Evolutionary conservation across 2,888 invertebrate genomes (phyloP), one percentile per base, ranked within the genome.

Genomic region (Cephalotes varians): DNA sequence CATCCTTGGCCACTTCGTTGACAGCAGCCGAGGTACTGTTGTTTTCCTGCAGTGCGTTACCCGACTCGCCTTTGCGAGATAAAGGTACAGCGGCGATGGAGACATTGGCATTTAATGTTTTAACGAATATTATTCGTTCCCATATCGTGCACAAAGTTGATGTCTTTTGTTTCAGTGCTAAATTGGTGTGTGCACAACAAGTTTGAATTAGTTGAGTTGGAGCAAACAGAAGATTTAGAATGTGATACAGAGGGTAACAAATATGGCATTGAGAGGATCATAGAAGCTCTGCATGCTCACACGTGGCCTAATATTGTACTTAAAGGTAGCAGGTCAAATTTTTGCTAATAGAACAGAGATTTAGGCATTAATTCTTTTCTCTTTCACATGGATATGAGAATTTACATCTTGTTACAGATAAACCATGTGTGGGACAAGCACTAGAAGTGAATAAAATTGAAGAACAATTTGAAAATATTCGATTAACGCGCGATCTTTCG

Each of bases 261-360:
- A 77, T 95, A 95, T 87, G 97, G 97, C 4, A 95, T 96, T 18
- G 95, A 96, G 47, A 95, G 97, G 91, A 95, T 97, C 18, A 94
- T 96, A 62, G 97, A 97, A 94, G 97, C 97, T 64, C 94, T 97
- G 47, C 96, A 97, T 90, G 96, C 97, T 64, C 97, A 97, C 92
- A 95, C 96, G 65, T 97, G 97, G 97, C 96, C 97, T 34, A 97
- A 97, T 93, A 94, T 97, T 85, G 94, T 94, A 47, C 95, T 97
- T 93, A 97, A 97, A 95, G 95, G 90, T 90, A 80, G 18, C 15
- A 5, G 21, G 9, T 64, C 21, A 37, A 56, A 28, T 28, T 69
- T 62, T 18, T 81, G 21, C 18, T 51, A 34, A 64, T 49, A 64
- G 64, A 47, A 47, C 10, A 10, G 4, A 80, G 21, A 7, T 7